Conservation (phyloP, 1,140 invertebrate species). For the Trissolcus basalis region DNA sequence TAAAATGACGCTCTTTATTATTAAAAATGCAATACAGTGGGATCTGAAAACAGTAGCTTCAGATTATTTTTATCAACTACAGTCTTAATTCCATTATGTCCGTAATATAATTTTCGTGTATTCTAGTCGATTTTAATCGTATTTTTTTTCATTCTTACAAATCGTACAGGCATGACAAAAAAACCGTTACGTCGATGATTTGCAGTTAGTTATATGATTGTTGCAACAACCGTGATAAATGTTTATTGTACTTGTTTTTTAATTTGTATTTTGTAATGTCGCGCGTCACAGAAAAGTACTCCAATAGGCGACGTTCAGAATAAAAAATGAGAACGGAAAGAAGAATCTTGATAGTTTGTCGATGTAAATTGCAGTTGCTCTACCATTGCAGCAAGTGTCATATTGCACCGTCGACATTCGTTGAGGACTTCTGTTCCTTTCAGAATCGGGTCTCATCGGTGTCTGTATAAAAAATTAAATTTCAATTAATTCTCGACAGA, state of each 20-base stretch:
- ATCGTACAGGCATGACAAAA: conserved; percentile 10
- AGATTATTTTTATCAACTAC: conserved; percentile 33
- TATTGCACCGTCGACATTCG: conserved; percentile 79
- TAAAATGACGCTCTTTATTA: conserved; percentile 35
- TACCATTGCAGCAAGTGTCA: conserved; percentile 88
- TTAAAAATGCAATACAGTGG: conserved; percentile 47
- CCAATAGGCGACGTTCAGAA: conserved; percentile 92
- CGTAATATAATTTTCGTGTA: conserved; percentile 18
- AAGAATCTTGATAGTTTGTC: conserved; percentile 91
- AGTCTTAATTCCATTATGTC: conserved; percentile 45
- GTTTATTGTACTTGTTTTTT: conserved; percentile 51
- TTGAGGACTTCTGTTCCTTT: conserved; percentile 71
- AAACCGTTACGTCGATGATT: neutral
- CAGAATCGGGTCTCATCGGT: conserved; percentile 74
- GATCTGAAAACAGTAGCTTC: conserved; percentile 26
- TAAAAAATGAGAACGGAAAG: conserved; percentile 91
- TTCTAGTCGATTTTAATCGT: conserved; percentile 14
- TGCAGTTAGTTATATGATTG: neutral
- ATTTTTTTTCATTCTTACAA: conserved; percentile 9
- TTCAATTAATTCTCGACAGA: conserved; percentile 22
- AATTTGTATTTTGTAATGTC: conserved; percentile 39
- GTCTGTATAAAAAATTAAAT: conserved; percentile 63
- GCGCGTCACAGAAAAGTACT: conserved; percentile 83
- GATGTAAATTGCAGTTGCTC: conserved; percentile 89
- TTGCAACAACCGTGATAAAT: conserved; percentile 35